A percentile compares a stretch with the other conserved stretches of the same genome.
phyloP scores from a whole-genome alignment of 1,140 invertebrate genomes.

The Chlorops oryzae region DNA sequence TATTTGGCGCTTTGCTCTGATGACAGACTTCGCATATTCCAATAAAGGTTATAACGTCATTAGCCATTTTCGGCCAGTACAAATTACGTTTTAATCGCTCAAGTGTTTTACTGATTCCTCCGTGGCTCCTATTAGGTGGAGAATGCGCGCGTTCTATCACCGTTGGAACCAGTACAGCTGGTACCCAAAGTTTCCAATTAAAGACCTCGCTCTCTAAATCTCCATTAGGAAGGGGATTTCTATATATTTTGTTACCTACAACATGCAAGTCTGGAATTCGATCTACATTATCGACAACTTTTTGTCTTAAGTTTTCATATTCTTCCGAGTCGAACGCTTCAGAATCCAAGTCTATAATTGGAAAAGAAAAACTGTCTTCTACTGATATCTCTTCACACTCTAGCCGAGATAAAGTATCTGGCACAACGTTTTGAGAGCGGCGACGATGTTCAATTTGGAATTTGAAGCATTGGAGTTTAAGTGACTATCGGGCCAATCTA shows the following conservation, averaged over 20 bases:
- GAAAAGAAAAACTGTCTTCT: too few species aligned
- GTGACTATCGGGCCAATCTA: too few species aligned
- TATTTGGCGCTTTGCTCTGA: too few species aligned
- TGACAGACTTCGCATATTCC: too few species aligned
- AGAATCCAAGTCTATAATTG: constrained; percentile 4
- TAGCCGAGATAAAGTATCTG: too few species aligned
- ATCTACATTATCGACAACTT: constrained; percentile 6
- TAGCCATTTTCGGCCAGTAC: constrained; percentile 10
- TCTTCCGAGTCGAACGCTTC: constrained; percentile 4
- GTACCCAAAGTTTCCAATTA: constrained; percentile 16
- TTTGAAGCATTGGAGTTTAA: too few species aligned
- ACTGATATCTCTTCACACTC: too few species aligned
- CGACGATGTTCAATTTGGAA: too few species aligned
- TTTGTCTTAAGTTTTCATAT: constrained; percentile 7
- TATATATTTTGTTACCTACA: constrained; percentile 9
- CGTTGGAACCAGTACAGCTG: background rate
- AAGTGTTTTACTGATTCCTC: constrained; percentile 6
- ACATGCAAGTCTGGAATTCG: constrained; percentile 11
- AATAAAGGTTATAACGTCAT: too few species aligned
- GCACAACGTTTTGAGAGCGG: too few species aligned
- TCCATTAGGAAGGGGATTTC: background rate
- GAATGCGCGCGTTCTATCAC: constrained; percentile 5
- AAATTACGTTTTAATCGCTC: constrained; percentile 4
- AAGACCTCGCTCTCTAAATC: too few species aligned
- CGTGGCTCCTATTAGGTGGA: constrained; percentile 7